phyloP scores from a whole-genome alignment of 2,113 vertebrate species.

The Myocastor coypus region DNA sequence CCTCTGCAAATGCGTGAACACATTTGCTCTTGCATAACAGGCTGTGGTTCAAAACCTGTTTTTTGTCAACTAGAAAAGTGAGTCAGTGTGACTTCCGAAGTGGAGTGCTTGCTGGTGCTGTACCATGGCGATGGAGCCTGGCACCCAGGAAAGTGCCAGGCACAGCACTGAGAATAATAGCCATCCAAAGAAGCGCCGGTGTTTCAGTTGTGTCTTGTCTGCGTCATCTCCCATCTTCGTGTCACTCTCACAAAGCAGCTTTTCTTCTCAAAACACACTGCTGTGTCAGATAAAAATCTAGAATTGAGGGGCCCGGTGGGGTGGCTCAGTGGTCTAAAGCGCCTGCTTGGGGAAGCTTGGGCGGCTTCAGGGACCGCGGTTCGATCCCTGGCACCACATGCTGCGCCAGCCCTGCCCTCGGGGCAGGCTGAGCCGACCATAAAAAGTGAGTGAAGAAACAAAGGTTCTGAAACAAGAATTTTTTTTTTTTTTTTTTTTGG shows the following conservation, averaged over 20 bases:
- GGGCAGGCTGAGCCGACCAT: no score
- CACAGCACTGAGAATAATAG: neutral
- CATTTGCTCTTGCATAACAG: slow-evolving; percentile 65
- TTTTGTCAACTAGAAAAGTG: neutral
- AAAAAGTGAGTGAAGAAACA: no score
- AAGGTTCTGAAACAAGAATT: no score
- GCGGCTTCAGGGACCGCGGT: no score
- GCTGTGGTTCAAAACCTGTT: neutral
- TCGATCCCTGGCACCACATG: no score
- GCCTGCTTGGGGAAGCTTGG: no score
- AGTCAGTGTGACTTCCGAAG: neutral
- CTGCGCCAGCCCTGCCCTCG: no score
- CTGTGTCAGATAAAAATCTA: slow-evolving; percentile 13
- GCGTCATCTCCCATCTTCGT: neutral
- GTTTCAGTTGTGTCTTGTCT: neutral
- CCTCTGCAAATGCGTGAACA: slow-evolving; percentile 75
- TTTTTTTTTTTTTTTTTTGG: no score
- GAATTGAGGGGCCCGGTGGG: no score
- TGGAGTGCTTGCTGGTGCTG: neutral
- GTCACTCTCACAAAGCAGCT: neutral
- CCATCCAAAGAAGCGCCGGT: neutral
- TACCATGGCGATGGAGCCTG: neutral
- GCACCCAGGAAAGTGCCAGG: neutral
- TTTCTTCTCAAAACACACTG: neutral
- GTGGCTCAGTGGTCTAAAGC: no score